phyloP scores from a whole-genome alignment of 2,797 vertebrate species.

The Notoglanidium macrostoma region DNA sequence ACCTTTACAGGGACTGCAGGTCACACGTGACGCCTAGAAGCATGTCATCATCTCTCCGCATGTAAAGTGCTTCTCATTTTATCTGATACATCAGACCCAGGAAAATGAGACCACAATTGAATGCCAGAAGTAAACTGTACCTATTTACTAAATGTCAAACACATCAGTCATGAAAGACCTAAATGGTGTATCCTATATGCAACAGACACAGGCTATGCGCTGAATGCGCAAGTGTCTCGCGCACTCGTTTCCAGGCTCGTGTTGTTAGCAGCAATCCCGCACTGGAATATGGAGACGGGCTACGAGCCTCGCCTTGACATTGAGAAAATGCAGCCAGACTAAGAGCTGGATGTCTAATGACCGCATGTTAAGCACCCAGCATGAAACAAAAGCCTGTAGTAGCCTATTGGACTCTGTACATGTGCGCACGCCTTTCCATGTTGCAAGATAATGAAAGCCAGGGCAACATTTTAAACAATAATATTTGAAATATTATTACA shows the following conservation, averaged over 20 bases:
- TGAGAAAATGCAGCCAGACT: constrained; percentile 55
- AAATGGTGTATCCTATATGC: neutral
- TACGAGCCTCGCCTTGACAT: constrained; percentile 63
- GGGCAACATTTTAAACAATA: neutral
- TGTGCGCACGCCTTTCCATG: too few species aligned
- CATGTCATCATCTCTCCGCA: constrained; percentile 60
- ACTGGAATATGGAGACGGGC: constrained; percentile 1
- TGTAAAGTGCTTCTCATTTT: neutral
- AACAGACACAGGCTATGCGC: neutral
- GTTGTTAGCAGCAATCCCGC: neutral
- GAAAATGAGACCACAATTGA: neutral
- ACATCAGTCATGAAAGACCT: neutral
- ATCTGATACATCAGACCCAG: neutral
- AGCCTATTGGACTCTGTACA: neutral
- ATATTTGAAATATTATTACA: neutral
- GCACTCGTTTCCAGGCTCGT: neutral
- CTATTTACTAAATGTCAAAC: neutral
- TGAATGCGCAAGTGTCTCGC: neutral
- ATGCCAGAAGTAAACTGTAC: too few species aligned
- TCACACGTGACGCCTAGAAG: constrained; percentile 77
- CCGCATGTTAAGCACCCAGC: constrained; percentile 21
- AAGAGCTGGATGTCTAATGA: constrained; percentile 36
- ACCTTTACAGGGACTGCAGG: constrained; percentile 71
- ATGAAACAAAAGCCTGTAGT: neutral
- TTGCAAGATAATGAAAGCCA: neutral